phyloP scores from a whole-genome alignment of 2,888 invertebrate genomes.

The Epiblema foenella region DNA sequence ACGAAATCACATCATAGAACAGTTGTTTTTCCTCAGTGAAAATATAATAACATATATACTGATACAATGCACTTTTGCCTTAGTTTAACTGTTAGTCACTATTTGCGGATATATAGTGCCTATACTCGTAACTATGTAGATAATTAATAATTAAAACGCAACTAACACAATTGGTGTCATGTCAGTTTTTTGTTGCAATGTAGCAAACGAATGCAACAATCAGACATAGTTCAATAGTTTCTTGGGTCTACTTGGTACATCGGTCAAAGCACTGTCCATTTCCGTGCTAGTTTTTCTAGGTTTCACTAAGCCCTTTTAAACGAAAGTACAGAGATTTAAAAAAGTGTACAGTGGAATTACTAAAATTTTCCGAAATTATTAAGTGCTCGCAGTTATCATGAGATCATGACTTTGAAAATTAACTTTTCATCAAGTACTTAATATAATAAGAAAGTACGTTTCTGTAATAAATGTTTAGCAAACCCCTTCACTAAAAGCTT shows the following conservation, averaged over 20 bases:
- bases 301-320: constrained; percentile 47
- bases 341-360: no score
- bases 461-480: background rate
- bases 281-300: constrained; percentile 36
- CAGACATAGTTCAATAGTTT: constrained; percentile 42
- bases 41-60: background rate
- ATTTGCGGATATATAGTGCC: background rate
- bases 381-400: no score
- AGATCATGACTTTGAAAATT: no score
- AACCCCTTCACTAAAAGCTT: background rate
- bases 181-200: constrained; percentile 51
- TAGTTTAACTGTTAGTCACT: background rate
- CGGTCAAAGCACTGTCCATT: constrained; percentile 15
- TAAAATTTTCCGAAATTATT: no score
- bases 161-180: constrained; percentile 66
- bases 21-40: no score
- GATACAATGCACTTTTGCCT: background rate
- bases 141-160: constrained; percentile 57
- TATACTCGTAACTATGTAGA: background rate
- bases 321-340: no score
- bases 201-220: constrained; percentile 41
- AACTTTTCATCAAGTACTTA: no score
- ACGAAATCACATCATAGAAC: no score
- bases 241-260: constrained; percentile 29
- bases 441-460: background rate